These are phyloP conservation scores for Eustalomyia histrio DNA, from an alignment of 2,888 invertebrate genomes.

Conservation along the genomic window DNA sequence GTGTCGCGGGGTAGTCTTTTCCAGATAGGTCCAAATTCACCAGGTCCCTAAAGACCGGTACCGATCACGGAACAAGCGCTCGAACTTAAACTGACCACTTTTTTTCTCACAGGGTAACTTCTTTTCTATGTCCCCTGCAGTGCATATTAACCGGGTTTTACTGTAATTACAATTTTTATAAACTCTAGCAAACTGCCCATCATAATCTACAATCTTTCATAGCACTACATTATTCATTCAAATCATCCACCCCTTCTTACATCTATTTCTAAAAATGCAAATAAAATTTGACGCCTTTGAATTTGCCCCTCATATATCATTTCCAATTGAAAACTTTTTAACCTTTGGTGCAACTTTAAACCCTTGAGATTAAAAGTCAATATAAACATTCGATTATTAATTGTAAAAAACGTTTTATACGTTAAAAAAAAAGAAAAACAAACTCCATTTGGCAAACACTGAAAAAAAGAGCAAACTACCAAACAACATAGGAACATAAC, in stretches of 20 bases:
- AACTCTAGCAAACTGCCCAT: no score
- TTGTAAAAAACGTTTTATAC: slow-evolving; percentile 2
- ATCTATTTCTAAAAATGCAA: not conserved
- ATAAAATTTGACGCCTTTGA: not conserved
- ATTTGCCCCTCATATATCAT: not conserved
- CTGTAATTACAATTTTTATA: no score
- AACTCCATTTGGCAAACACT: slow-evolving; percentile 9
- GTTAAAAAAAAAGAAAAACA: not conserved
- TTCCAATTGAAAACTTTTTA: slow-evolving; percentile 25
- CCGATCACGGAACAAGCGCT: no score
- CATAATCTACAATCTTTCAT: not conserved
- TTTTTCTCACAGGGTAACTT: no score
- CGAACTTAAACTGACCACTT: no score
- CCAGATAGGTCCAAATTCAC: no score
- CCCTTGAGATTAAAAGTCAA: slow-evolving; percentile 15
- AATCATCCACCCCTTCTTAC: not conserved
- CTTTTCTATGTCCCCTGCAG: no score
- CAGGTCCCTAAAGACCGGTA: no score
- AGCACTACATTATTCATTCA: not conserved
- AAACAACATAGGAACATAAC: slow-evolving; percentile 28
- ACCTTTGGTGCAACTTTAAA: slow-evolving; percentile 3
- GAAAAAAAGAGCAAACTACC: not conserved
- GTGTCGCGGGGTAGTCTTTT: no score
- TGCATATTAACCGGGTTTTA: no score
- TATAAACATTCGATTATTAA: slow-evolving; percentile 20